Base-by-base conservation (phyloP, 2,797 vertebrate species). In the Brotogeris chrysoptera region DNA sequence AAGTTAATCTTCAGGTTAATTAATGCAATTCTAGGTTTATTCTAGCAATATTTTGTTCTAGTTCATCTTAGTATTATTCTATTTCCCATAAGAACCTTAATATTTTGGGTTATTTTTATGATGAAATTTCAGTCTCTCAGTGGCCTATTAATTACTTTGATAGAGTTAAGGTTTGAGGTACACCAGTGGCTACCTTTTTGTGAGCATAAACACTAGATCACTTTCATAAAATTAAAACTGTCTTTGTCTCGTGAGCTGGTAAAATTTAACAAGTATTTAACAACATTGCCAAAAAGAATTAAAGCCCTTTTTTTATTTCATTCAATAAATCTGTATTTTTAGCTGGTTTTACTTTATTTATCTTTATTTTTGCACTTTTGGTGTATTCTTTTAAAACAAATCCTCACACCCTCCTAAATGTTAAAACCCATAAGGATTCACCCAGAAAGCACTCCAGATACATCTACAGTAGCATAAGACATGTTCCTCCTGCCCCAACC, bases 61-160 rank as follows among this genome's bases (percentile, higher is more conserved):
- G 76, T 71, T 93, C 83, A 64, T 88, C 61, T 74, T 61, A 55
- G 44, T 50, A 77, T 34, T 81, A 60, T 30, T 80, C 49, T n/a
- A 60, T 63, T 76, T 94, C 61, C 89, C 85, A 41, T 80, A 94
- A 94, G 86, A 90, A 86, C 21, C 43, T 93, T 72, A 66, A 69
- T 90, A 80, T 59, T 96, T 94, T 65, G 47, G 73, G 81, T 80
- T 71, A 89, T 83, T 79, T 80, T 88, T 86, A 59, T 66, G 91
- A 92, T 15, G 3, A 84, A 93, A 73, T 93, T 81, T 95, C 73
- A 64, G 59, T 93, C 81, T 94, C 92, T 24, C 43, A 25, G 47
- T 74, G 66, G 65, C 65, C 65, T 92, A 97, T 97, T 97, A 97
- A 97, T 97, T 97, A 95, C 95, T 91, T 86, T 17, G 10, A 93